Percentiles rank a stretch among this genome's conserved stretches.
Evolutionary conservation across 1,140 invertebrate genomes (phyloP).

Genomic region (Drosophila lacteicornis): DNA sequence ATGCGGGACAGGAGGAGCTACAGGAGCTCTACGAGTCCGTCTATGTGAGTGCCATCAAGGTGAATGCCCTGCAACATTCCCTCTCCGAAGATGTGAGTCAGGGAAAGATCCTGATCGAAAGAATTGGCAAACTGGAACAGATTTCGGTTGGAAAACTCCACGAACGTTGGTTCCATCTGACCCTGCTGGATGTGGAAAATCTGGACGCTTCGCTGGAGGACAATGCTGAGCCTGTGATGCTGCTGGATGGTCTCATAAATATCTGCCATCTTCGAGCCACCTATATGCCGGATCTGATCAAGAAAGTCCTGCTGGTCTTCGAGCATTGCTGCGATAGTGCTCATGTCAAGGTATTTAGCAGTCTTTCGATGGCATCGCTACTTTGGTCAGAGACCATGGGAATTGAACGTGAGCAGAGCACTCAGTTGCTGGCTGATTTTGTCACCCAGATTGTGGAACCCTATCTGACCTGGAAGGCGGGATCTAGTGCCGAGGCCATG

Average conservation of each 20-base stretch:
- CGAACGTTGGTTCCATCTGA: conserved; percentile 56
- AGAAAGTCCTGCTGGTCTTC: conserved; percentile 71
- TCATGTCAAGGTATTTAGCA: conserved; percentile 76
- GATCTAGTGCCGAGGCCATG: conserved; percentile 91
- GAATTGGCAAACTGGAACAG: conserved; percentile 38
- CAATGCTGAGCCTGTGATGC: conserved; percentile 67
- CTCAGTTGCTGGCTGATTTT: conserved; percentile 57
- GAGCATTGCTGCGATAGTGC: conserved; percentile 65
- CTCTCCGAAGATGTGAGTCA: conserved; percentile 16
- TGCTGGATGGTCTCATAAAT: conserved; percentile 77
- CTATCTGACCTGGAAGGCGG: conserved; percentile 93
- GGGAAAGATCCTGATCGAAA: conserved; percentile 37
- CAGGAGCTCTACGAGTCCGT: conserved; percentile 42
- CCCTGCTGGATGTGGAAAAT: conserved; percentile 65
- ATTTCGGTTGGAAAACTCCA: conserved; percentile 47
- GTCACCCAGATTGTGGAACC: conserved; percentile 89
- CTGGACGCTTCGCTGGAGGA: conserved; percentile 73
- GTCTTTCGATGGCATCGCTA: conserved; percentile 69
- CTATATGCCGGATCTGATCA: conserved; percentile 60
- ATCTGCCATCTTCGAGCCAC: conserved; percentile 57
- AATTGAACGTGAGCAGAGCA: conserved; percentile 50
- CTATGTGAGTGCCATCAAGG: conserved; percentile 66
- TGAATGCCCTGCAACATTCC: conserved; percentile 56
- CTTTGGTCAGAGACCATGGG: conserved; percentile 66
- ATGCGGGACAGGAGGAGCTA: conserved; percentile 43